phyloP scores from a whole-genome alignment of 2,888 invertebrate genomes.

The Drosophila rubida region DNA sequence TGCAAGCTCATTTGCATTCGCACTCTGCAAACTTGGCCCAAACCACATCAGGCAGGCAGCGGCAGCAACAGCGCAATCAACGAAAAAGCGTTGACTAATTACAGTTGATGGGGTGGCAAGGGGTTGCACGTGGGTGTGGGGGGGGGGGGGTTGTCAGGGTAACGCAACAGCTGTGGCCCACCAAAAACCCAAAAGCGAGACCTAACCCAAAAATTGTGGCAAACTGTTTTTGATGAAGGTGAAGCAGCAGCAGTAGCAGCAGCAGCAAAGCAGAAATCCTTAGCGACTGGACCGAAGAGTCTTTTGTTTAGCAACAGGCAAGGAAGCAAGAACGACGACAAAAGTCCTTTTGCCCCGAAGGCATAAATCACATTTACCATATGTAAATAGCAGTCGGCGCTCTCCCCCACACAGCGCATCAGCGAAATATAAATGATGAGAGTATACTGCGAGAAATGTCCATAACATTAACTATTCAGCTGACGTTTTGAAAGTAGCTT shows the following conservation, averaged over 20 bases:
- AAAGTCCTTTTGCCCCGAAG: slow-evolving; percentile 2
- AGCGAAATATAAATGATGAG: background rate
- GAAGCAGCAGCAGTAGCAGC: background rate
- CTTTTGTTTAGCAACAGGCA: slow-evolving; percentile 26
- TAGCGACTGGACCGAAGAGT: slow-evolving; percentile 22
- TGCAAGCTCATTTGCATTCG: slow-evolving; percentile 49
- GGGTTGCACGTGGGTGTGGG: background rate
- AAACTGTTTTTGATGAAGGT: slow-evolving; percentile 29
- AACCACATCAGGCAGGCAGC: background rate
- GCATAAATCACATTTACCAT: slow-evolving; percentile 34
- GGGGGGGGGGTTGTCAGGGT: slow-evolving; percentile 2
- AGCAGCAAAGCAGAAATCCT: background rate
- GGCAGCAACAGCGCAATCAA: slow-evolving; percentile 56
- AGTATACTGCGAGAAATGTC: background rate
- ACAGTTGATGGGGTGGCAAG: slow-evolving; percentile 17
- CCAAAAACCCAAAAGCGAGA: slow-evolving; percentile 2
- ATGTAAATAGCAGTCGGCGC: slow-evolving; percentile 14
- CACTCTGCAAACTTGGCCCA: slow-evolving; percentile 30
- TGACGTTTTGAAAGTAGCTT: background rate
- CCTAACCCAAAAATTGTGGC: slow-evolving; percentile 23
- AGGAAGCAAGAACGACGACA: background rate
- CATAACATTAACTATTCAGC: background rate
- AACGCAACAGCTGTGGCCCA: slow-evolving; percentile 7
- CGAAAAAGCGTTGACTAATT: slow-evolving; percentile 65
- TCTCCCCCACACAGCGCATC: background rate